Conservation (phyloP, 2,797 vertebrate species). For the Siniperca obscura region DNA sequence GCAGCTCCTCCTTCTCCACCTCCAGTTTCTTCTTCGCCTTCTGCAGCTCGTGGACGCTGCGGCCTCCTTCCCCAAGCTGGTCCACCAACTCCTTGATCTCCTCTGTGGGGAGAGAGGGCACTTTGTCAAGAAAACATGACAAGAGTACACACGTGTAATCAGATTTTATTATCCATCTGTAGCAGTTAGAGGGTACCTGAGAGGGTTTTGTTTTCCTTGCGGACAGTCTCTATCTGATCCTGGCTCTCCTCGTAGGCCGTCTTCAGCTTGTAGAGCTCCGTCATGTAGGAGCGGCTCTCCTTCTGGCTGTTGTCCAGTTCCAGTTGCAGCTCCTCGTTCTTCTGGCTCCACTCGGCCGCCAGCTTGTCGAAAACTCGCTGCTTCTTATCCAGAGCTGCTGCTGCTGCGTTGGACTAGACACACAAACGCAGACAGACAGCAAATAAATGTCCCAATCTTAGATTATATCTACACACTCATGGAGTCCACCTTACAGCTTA, state of each 20-base stretch:
- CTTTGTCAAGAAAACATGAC: not conserved
- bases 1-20: conserved; percentile 84
- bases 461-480: not conserved
- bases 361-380: conserved; percentile 85
- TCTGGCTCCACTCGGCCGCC: conserved; percentile 83
- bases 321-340: conserved; percentile 82
- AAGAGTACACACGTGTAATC: not conserved
- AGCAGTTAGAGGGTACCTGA: conserved; percentile 40
- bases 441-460: not conserved
- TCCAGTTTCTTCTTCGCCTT: conserved; percentile 84
- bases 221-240: conserved; percentile 80
- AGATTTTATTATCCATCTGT: not conserved
- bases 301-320: conserved; percentile 84
- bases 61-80: conserved; percentile 82
- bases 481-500: no score
- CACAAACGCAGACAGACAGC: not conserved
- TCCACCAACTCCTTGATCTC: conserved; percentile 87
- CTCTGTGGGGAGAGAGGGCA: conserved; percentile 63
- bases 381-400: conserved; percentile 85
- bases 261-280: conserved; percentile 85
- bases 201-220: conserved; percentile 65
- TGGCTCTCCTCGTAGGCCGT: conserved; percentile 78
- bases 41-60: conserved; percentile 81
- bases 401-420: conserved; percentile 81
- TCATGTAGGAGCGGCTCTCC: conserved; percentile 81